Evolutionary conservation across 2,888 invertebrate species (phyloP), one percentile per base, ranked within the genome.

Genomic region (Apamea anceps): DNA sequence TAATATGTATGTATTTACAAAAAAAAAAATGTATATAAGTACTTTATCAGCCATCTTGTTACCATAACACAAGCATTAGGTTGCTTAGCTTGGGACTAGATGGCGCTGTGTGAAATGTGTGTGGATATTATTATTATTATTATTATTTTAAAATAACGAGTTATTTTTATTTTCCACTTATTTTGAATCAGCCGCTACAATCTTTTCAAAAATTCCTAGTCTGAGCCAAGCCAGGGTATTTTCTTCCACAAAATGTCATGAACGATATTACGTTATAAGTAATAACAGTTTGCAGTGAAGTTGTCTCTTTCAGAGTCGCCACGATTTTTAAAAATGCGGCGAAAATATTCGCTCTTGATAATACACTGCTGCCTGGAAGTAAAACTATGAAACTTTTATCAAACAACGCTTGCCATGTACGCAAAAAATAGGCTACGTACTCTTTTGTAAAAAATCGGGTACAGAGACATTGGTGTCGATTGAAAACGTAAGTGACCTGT

Each of bases 401-500:
- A 12, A 75, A 73, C n/a, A 78, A 12, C 21, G 18, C 28, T 32
- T 13, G 66, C 54, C 13, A 71, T 84, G 85, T 71, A 76, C 48
- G 3, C 12, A 1, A 3, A 48, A 75, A 28, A 60, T n/a, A 32
- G 0, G 65, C 7, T 25, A 15, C 2, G 13, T 2, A 62, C 37
- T 25, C 12, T 18, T 65, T 70, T 51, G 37, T 48, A 76, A 74
- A 37, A 62, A 5, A 5, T 60, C 37, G 7, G 45, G 54, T 76
- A 60, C 71, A 60, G 67, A 75, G 63, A 67, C 57, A 66, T 77
- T 75, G 79, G 73, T 76, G 79, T 73, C 72, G 76, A 84, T 79
- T 84, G 80, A 81, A 88, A 87, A 77, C 57, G 77, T 75, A 81
- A 87, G 81, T 84, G 87, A 84, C 79, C 85, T 77, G 84, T 88